phyloP scores from a whole-genome alignment of 1,140 invertebrate genomes.

The Cecropterus lyciades region DNA sequence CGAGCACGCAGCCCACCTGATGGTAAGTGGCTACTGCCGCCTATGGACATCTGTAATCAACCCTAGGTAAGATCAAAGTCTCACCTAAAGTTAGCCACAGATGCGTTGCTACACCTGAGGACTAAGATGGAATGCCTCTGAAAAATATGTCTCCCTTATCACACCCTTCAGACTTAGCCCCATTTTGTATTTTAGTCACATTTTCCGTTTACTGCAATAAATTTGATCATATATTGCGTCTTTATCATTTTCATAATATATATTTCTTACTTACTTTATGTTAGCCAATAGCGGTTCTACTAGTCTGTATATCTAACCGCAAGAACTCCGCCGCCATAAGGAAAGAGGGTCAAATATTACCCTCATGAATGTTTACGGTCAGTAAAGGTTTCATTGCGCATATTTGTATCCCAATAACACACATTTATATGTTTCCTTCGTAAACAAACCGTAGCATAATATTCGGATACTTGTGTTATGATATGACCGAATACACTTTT shows the following conservation, averaged over 20 bases:
- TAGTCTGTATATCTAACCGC: constrained; percentile 1
- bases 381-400: constrained; percentile 14
- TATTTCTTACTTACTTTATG: neutral
- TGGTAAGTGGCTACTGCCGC: too few species aligned
- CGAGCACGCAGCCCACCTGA: too few species aligned
- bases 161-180: too few species aligned
- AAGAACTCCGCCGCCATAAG: constrained; percentile 14
- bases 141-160: too few species aligned
- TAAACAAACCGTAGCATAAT: neutral
- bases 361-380: constrained; percentile 39
- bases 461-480: neutral
- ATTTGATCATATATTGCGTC: too few species aligned
- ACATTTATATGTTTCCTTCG: neutral
- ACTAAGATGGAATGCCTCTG: too few species aligned
- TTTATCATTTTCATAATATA: neutral
- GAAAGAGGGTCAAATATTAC: constrained; percentile 39
- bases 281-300: neutral
- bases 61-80: too few species aligned
- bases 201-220: too few species aligned
- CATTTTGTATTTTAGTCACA: too few species aligned
- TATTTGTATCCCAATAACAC: constrained; percentile 11
- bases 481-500: neutral
- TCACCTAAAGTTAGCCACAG: too few species aligned
- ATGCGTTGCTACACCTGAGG: too few species aligned
- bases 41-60: too few species aligned